These are phyloP conservation scores for Bufotes viridis DNA, from an alignment of 2,797 vertebrate genomes.

Conservation along the genomic window DNA sequence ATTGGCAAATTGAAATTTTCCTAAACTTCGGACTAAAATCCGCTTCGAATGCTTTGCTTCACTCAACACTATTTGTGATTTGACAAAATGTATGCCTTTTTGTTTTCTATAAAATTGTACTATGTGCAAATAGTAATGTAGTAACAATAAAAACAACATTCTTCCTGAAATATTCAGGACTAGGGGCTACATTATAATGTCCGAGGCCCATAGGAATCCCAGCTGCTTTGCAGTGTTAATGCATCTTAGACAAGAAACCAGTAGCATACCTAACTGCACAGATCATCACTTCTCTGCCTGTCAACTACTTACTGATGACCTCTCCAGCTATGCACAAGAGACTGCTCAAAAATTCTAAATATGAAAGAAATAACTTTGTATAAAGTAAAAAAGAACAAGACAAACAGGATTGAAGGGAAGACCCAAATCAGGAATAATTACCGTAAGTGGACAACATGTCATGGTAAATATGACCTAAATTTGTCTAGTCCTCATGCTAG, in stretches of 20 bases:
- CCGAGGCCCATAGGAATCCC: background rate
- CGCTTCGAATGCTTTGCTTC: too few relatives aligned
- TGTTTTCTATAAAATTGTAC: background rate
- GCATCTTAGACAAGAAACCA: background rate
- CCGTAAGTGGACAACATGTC: background rate
- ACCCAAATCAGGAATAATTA: background rate
- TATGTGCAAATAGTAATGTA: background rate
- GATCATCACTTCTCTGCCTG: background rate
- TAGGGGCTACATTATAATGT: background rate
- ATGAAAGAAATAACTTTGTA: background rate
- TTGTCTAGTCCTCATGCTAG: background rate
- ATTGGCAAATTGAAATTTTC: too few relatives aligned
- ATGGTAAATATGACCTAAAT: background rate
- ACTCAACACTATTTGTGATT: background rate
- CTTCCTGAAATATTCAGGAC: background rate
- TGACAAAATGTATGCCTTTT: background rate
- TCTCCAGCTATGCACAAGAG: background rate
- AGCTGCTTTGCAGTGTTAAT: background rate
- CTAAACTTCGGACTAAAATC: too few relatives aligned
- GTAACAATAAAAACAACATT: background rate
- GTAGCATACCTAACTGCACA: background rate
- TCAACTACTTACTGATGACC: background rate
- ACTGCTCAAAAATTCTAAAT: background rate
- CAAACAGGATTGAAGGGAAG: background rate
- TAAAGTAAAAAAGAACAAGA: background rate